These are phyloP conservation scores for Euproctis similis DNA, from an alignment of 2,888 invertebrate species.

Conservation along the genomic window DNA sequence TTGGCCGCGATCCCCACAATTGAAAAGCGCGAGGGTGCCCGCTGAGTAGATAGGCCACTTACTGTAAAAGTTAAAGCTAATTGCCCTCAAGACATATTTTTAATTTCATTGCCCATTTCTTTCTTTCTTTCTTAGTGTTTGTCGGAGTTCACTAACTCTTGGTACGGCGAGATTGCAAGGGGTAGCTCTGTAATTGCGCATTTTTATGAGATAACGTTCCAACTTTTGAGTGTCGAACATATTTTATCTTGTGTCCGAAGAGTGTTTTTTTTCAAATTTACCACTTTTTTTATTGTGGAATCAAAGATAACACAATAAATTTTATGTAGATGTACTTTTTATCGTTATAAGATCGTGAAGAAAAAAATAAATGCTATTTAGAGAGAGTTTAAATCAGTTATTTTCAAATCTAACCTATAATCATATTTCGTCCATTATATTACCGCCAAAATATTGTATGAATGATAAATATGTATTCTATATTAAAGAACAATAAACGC, in stretches of 20 bases:
- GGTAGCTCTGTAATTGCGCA: slow-evolving; percentile 69
- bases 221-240: slow-evolving; percentile 69
- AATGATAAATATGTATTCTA: too few species aligned
- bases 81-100: slow-evolving; percentile 78
- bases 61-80: slow-evolving; percentile 76
- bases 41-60: slow-evolving; percentile 67
- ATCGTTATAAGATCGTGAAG: too few species aligned
- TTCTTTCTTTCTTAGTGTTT: slow-evolving; percentile 64
- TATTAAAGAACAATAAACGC: too few species aligned
- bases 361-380: too few species aligned
- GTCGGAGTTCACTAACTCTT: slow-evolving; percentile 60
- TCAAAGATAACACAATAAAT: slow-evolving; percentile 9
- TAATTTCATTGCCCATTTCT: slow-evolving; percentile 76
- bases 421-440: too few species aligned
- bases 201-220: slow-evolving; percentile 73
- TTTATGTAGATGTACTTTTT: slow-evolving; percentile 8
- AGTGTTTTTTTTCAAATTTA: slow-evolving; percentile 19
- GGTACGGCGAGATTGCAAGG: slow-evolving; percentile 50
- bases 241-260: slow-evolving; percentile 50
- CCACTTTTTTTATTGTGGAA: slow-evolving; percentile 15
- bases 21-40: slow-evolving; percentile 66
- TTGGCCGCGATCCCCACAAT: slow-evolving; percentile 67
- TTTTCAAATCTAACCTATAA: too few species aligned
- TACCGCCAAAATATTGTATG: too few species aligned
- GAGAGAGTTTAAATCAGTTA: too few species aligned